phyloP scores from a whole-genome alignment of 2,113 vertebrate genomes.

The Caranx ignobilis region DNA sequence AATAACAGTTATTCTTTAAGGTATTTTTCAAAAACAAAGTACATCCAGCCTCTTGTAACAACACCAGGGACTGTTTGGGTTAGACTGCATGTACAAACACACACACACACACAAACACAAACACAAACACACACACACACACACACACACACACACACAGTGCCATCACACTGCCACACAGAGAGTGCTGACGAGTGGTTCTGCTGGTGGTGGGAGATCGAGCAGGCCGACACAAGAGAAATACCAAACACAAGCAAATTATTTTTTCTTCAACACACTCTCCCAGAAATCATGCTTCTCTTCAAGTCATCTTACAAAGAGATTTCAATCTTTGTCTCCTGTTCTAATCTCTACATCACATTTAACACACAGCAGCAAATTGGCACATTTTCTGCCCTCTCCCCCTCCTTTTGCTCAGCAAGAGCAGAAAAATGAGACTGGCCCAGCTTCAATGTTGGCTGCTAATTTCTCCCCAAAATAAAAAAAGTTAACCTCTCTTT shows the following conservation, averaged over 20 bases:
- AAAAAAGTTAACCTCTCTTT: constrained; percentile 8
- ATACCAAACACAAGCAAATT: constrained; percentile 25
- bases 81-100: neutral
- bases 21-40: neutral
- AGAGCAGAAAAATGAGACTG: neutral
- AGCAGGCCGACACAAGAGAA: constrained; percentile 17
- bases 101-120: no score
- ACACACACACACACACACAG: neutral
- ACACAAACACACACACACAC: no score
- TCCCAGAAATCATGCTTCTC: constrained; percentile 7
- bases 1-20: no score
- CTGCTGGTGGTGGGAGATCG: constrained; percentile 7
- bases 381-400: constrained; percentile 7
- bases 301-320: constrained; percentile 4
- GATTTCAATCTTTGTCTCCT: constrained; percentile 7
- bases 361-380: constrained; percentile 30
- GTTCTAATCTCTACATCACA: neutral
- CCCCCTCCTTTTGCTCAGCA: neutral
- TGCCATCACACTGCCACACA: neutral
- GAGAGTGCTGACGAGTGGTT: constrained; percentile 21
- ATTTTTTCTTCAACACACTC: constrained; percentile 17
- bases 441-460: constrained; percentile 1
- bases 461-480: constrained; percentile 14
- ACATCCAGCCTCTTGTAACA: neutral
- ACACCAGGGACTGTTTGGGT: neutral